Evolutionary conservation across 2,797 vertebrate species (phyloP).

Genomic region (Acropternis orthonyx): DNA sequence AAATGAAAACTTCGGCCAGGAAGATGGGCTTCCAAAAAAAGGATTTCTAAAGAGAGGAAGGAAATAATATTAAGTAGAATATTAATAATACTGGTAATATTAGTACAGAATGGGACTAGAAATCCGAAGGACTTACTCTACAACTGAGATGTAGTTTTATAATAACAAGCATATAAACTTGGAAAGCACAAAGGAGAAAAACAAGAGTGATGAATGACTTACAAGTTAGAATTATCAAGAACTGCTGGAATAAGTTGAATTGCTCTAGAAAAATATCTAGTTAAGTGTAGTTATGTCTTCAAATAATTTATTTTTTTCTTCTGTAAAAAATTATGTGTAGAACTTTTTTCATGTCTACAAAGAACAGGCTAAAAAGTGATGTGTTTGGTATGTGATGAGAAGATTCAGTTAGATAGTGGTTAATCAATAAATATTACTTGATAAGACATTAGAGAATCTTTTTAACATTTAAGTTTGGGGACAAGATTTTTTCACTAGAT

Average conservation of each 20-base stretch:
- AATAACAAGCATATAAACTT: background rate
- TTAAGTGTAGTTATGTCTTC: background rate
- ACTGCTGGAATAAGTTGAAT: background rate
- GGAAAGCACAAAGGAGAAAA: background rate
- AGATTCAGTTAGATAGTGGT: background rate
- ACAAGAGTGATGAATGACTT: background rate
- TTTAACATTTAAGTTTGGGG: background rate
- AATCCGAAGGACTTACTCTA: background rate
- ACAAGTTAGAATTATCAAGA: background rate
- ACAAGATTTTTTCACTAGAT: background rate
- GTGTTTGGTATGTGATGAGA: background rate
- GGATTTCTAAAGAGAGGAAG: background rate
- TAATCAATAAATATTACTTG: background rate
- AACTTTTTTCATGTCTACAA: background rate
- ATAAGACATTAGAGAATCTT: background rate
- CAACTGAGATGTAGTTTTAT: background rate
- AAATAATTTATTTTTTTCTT: background rate
- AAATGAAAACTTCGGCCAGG: background rate
- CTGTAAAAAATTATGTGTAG: background rate
- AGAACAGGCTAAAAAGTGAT: background rate
- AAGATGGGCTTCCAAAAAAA: background rate
- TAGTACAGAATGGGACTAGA: background rate
- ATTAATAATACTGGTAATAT: background rate
- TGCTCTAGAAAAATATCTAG: background rate
- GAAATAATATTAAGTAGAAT: background rate